Evolutionary conservation across 2,888 invertebrate genomes (phyloP), one percentile per base, ranked within the genome.

Genomic region (Philopedon plagiatum): DNA sequence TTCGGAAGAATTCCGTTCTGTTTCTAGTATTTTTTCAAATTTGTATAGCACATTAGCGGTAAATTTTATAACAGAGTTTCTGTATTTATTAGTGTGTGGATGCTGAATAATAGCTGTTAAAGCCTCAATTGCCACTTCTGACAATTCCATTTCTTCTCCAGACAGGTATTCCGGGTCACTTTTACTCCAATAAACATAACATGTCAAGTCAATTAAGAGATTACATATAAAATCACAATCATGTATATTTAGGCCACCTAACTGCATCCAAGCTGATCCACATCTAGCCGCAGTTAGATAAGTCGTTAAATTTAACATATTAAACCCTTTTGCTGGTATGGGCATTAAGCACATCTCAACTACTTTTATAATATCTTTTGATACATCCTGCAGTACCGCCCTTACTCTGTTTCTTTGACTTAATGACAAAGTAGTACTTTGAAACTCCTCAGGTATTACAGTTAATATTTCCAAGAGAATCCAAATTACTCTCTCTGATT

Each of bases 381-480:
- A 84, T n/a, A 85, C 86, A 46, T 84, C 84, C 74, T 85, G 85
- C 19, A 88, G 79, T 41, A 86, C 85, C 51, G 79, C 78, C 65
- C 84, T 78, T 1, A 86, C 85, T 64, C 83, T 80, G 70, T 81
- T 83, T 77, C 84, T 83, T 78, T 86, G 86, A 73, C 81, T 83
- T 65, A 83, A 80, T 11, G 85, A 80, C 74, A 87, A 80, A 62
- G 83, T 81, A 68, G 86, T 86, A 69, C 85, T 86, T 81, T 86
- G 86, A 82, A 87, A 87, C 86, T 97, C 97, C 86, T 94, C 94
- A 23, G 97, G 96, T 82, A 97, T 91, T 64, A 94, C 93, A 79
- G 93, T 92, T 13, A 97, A 87, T 39, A 97, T 92, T 87, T 95
- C 94, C 62, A 97, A 84, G 79, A 97, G 89, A 74, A 91, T 90